A percentile compares a stretch with the other conserved stretches of the same genome.
phyloP scores from a whole-genome alignment of 1,140 invertebrate genomes.

The Drosophila pallidifrons region DNA sequence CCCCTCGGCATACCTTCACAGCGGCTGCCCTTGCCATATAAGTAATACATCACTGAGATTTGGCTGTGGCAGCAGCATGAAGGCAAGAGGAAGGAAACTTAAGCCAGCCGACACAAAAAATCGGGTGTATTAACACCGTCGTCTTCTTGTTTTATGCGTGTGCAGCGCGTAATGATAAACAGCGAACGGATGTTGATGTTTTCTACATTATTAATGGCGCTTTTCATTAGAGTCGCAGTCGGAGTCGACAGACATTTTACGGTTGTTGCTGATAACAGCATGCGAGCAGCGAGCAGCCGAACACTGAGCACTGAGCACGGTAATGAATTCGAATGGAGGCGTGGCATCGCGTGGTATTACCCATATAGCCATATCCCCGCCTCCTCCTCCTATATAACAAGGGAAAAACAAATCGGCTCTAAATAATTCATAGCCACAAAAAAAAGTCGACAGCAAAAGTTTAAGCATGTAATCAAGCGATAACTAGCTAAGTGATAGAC shows the following conservation, averaged over 20 bases:
- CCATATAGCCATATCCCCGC: not conserved
- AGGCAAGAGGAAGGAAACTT: slow-evolving; percentile 17
- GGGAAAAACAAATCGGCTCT: slow-evolving; percentile 40
- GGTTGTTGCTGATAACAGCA: slow-evolving; percentile 46
- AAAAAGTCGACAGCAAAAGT: slow-evolving; percentile 36
- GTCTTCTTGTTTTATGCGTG: slow-evolving; percentile 68
- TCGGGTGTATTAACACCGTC: slow-evolving; percentile 17
- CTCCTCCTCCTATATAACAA: not conserved
- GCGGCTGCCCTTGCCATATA: slow-evolving; percentile 1
- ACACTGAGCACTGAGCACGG: not conserved
- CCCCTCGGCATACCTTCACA: too few relatives aligned
- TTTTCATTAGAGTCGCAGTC: slow-evolving; percentile 76
- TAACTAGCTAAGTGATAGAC: not conserved
- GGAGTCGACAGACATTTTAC: slow-evolving; percentile 64
- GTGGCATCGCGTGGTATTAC: slow-evolving; percentile 1
- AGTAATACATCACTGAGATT: slow-evolving; percentile 78
- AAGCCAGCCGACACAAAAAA: slow-evolving; percentile 35
- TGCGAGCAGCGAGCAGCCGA: slow-evolving; percentile 6
- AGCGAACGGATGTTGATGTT: slow-evolving; percentile 77
- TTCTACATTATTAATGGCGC: slow-evolving; percentile 80
- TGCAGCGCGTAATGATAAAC: slow-evolving; percentile 72
- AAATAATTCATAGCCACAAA: slow-evolving; percentile 46
- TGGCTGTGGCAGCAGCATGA: slow-evolving; percentile 31
- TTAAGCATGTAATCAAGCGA: slow-evolving; percentile 16
- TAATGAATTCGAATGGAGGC: slow-evolving; percentile 39